phyloP scores from a whole-genome alignment of 1,140 invertebrate genomes.

The Harpegnathos saltator region DNA sequence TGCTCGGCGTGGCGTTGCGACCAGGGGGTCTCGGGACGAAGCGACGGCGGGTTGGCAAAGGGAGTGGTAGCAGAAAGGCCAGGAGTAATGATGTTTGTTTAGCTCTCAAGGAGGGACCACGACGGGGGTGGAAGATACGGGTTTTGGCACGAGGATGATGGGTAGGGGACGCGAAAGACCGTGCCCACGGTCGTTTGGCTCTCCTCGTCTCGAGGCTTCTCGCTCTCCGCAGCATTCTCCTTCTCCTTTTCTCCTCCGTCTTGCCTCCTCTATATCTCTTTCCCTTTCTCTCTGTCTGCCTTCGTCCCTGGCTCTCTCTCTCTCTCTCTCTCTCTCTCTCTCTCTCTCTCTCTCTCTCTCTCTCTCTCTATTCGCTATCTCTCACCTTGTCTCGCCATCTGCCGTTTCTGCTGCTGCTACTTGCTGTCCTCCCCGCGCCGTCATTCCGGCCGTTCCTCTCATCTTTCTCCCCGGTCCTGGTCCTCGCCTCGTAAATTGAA shows the following conservation, averaged over 20 bases:
- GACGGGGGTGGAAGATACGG: conserved; percentile 76
- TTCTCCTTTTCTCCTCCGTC: background rate
- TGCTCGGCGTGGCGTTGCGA: conserved; percentile 43
- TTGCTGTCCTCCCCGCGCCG: background rate
- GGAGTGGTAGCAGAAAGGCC: conserved; percentile 60
- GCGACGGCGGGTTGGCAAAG: conserved; percentile 49
- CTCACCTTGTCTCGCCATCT: background rate
- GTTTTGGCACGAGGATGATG: conserved; percentile 80
- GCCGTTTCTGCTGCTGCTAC: conserved; percentile 3
- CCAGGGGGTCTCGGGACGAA: conserved; percentile 2
- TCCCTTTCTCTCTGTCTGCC: background rate
- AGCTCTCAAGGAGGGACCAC: conserved; percentile 78
- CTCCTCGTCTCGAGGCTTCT: conserved; percentile 30
- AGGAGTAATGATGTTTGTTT: conserved; percentile 84
- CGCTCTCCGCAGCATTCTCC: conserved; percentile 1
- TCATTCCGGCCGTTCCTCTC: conserved; percentile 10
- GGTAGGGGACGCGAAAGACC: conserved; percentile 71
- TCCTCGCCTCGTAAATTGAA: conserved; percentile 79
- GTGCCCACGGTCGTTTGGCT: background rate
- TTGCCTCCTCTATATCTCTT: background rate
- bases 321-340: too few relatives aligned
- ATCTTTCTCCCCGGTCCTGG: conserved; percentile 27
- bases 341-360: background rate
- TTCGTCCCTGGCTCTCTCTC: too few relatives aligned
- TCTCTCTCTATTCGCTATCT: background rate